Evolutionary conservation across 2,113 vertebrate species (phyloP).

Genomic region (Sminthopsis crassicaudata): DNA sequence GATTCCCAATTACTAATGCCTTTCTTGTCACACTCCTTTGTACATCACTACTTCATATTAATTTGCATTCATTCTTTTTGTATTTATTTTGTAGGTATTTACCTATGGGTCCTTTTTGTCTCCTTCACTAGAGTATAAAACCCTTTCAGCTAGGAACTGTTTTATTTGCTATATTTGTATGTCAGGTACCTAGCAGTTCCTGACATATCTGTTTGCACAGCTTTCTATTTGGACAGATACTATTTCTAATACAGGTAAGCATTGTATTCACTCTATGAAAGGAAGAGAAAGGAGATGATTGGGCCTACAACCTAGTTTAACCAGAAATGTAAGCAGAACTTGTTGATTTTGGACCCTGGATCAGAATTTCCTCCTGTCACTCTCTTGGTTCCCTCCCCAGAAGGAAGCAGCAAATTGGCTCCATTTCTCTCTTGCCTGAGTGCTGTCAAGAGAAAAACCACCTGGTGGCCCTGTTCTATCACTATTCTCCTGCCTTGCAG

Average conservation of each 20-base stretch:
- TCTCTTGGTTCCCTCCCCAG: background rate
- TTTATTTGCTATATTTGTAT: background rate
- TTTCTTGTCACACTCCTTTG: background rate
- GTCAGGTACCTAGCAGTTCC: background rate
- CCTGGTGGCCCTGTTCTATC: background rate
- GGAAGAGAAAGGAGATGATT: background rate
- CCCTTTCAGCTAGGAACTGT: background rate
- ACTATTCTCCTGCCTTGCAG: background rate
- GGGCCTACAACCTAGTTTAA: background rate
- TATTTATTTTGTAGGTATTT: background rate
- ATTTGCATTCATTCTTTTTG: background rate
- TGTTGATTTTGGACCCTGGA: too few species aligned
- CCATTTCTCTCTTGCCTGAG: background rate
- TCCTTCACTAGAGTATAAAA: background rate
- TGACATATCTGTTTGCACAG: background rate
- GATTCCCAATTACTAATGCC: background rate
- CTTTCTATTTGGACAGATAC: background rate
- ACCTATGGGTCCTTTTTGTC: background rate
- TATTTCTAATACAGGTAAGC: background rate
- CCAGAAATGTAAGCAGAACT: background rate
- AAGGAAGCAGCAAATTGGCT: background rate
- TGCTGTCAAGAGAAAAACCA: background rate
- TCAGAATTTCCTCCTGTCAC: background rate
- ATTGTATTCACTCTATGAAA: background rate
- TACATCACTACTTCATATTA: background rate